Evolutionary conservation across 2,888 invertebrate species (phyloP).

Genomic region (Amphipoea oculea): DNA sequence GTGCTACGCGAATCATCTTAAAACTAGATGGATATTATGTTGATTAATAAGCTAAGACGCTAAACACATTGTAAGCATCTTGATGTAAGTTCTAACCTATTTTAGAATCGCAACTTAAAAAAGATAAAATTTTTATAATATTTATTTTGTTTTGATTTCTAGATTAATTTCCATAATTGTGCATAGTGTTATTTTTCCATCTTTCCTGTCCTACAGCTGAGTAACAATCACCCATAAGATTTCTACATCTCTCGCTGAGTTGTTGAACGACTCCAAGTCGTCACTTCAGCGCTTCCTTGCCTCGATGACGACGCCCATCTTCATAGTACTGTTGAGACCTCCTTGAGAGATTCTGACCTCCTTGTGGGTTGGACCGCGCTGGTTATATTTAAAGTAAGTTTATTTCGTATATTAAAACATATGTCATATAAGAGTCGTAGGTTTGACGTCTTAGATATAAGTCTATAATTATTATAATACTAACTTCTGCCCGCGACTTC

Average conservation of each 20-base stretch:
- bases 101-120: background rate
- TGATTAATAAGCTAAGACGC: too few species aligned
- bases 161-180: background rate
- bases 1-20: background rate
- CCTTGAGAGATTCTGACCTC: too few species aligned
- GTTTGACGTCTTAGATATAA: too few species aligned
- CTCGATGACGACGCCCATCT: background rate
- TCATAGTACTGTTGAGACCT: too few species aligned
- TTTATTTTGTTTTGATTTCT: background rate
- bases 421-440: too few species aligned
- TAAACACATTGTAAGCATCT: background rate
- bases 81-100: background rate
- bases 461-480: too few species aligned
- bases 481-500: too few species aligned
- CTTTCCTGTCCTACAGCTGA: too few species aligned
- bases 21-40: background rate
- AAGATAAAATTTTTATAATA: background rate
- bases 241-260: too few species aligned
- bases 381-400: too few species aligned
- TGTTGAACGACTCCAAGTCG: background rate
- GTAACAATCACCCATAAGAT: background rate
- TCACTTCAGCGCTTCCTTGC: background rate
- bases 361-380: too few species aligned
- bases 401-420: too few species aligned
- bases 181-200: background rate